A percentile compares a stretch with the other conserved stretches of the same genome.
Evolutionary conservation across 2,888 invertebrate species (phyloP).

Genomic region (Spisula subtruncata): DNA sequence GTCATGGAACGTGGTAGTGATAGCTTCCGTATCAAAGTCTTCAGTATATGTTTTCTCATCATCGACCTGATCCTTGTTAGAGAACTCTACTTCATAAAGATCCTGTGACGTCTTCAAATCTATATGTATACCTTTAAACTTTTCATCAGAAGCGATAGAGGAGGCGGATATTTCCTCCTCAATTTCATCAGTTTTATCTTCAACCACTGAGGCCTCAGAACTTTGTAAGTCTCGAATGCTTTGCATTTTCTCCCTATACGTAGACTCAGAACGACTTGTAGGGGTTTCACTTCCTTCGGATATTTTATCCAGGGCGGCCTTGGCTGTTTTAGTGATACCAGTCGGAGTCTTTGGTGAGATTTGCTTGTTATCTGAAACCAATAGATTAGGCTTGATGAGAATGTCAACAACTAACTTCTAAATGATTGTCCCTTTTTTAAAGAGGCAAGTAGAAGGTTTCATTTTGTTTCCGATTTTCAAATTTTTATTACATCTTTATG

Average conservation of each 20-base stretch:
- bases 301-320: conserved; percentile 75
- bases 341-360: conserved; percentile 43
- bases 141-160: conserved; percentile 67
- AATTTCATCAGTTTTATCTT: conserved; percentile 61
- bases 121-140: conserved; percentile 64
- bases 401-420: no score
- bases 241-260: conserved; percentile 59
- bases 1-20: conserved; percentile 66
- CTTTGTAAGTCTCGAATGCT: conserved; percentile 55
- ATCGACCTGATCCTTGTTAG: conserved; percentile 9
- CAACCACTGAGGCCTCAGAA: conserved; percentile 42
- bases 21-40: conserved; percentile 75
- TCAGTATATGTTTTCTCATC: conserved; percentile 63
- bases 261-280: conserved; percentile 54
- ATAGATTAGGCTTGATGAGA: no score
- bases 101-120: conserved; percentile 65
- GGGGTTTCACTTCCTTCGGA: conserved; percentile 81
- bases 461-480: no score
- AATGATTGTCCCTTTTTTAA: no score
- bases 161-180: conserved; percentile 56
- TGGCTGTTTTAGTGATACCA: conserved; percentile 46
- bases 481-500: no score
- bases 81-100: conserved; percentile 60
- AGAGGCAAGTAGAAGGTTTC: no score
- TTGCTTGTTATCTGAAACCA: conserved; percentile 50